Percentiles rank a stretch among this genome's conserved stretches.
Conservation (phyloP, 2,113 vertebrate species). For the Calidris pygmaea region DNA sequence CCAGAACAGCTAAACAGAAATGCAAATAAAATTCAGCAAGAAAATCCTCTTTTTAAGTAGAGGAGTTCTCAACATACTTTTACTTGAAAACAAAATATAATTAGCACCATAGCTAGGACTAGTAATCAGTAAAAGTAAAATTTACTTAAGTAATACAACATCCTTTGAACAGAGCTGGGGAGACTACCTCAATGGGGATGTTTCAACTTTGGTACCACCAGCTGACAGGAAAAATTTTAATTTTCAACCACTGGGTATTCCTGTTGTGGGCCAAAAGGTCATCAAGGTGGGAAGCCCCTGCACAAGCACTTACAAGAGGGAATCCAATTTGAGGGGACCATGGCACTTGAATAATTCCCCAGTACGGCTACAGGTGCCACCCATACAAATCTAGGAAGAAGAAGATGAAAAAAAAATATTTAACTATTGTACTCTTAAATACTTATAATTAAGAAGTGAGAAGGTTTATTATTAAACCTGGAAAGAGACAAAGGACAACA, state of each 20-base stretch:
- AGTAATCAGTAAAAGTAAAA: slow-evolving; percentile 42
- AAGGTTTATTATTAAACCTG: neutral
- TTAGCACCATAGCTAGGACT: neutral
- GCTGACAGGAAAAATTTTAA: slow-evolving; percentile 48
- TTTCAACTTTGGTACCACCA: neutral
- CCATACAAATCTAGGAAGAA: neutral
- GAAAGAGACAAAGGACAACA: neutral
- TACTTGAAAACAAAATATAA: neutral
- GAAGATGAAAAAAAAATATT: neutral
- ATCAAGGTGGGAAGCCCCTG: slow-evolving; percentile 16
- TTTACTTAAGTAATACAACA: neutral
- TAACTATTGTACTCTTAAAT: neutral
- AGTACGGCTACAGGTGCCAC: neutral
- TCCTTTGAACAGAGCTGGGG: neutral
- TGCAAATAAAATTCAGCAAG: neutral
- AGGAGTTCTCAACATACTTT: neutral
- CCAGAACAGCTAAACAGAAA: slow-evolving; percentile 23
- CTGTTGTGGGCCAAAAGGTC: slow-evolving; percentile 42
- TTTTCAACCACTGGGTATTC: slow-evolving; percentile 38
- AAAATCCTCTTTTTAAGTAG: neutral
- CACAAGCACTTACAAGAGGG: slow-evolving; percentile 24
- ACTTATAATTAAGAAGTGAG: neutral
- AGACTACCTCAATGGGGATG: neutral
- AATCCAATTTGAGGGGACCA: slow-evolving; percentile 20
- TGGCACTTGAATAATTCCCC: neutral